Base-by-base conservation (phyloP, 2,797 vertebrate genomes). In the Macropus fuliginosus region DNA sequence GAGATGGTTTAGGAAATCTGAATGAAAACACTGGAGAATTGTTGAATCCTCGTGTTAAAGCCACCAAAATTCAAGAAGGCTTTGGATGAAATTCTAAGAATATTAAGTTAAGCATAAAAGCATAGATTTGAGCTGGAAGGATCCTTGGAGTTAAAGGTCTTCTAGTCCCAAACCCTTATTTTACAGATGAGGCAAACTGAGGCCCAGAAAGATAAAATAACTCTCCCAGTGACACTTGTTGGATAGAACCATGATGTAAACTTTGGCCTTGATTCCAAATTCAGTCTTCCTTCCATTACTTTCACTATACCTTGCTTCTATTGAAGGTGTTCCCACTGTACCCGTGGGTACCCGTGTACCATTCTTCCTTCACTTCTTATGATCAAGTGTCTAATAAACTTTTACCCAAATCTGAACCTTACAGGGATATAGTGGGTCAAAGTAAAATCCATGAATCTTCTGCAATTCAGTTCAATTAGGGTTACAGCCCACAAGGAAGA, bases 31-130 rank as follows among this genome's bases (percentile, higher is more conserved):
- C 46, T 6, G 40, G 40, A 34, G 54, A 10, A 24, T 1, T 91
- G 5, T 92, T 8, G n/a, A 74, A 14, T 91, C 91, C 62, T 93
- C 92, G 55, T 11, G 21, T 74, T 92, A 62, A n/a, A 8, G 91
- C 59, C n/a, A 3, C 62, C 55, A 56, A 91, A 74, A 54, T 62
- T 90, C 91, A 87, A 93, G 50, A 59, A 29, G 46, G 55, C 81
- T 95, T 93, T 93, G 40, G 59, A 96, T 54, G 46, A 92, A 55
- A 55, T 46, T 56, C 55, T 92, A 91, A 92, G 93, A 62, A 50
- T 24, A 29, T 90, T 27, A 11, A 5, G 16, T 31, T 2, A 18
- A 40, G 62, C 62, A n/a, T 18, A n/a, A 74, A 74, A 74, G 34
- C 34, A 18, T 40, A 74, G 14, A n/a, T 74, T 74, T 74, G 34